phyloP scores from a whole-genome alignment of 2,888 invertebrate genomes.

The Crocallis elinguaria region DNA sequence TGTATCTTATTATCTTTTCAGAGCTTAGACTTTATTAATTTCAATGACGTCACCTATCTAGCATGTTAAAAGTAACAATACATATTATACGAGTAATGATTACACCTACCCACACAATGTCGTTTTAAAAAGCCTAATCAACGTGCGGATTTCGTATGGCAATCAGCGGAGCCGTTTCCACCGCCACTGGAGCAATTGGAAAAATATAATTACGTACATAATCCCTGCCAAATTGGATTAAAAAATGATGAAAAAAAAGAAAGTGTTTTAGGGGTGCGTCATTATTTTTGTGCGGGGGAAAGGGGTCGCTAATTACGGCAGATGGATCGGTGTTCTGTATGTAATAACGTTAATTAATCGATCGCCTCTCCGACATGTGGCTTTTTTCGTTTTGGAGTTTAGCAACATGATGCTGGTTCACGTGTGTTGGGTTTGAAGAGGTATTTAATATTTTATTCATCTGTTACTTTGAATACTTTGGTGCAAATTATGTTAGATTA shows the following conservation, averaged over 20 bases:
- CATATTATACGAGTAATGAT: no score
- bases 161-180: conserved; percentile 77
- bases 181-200: conserved; percentile 73
- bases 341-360: conserved; percentile 84
- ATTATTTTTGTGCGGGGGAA: conserved; percentile 80
- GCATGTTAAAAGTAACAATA: no score
- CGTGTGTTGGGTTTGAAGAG: background rate
- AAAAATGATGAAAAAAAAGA: conserved; percentile 79
- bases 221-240: conserved; percentile 85
- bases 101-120: conserved; percentile 50
- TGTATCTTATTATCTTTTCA: no score
- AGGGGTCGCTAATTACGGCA: conserved; percentile 83
- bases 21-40: no score
- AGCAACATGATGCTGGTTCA: background rate
- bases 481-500: no score
- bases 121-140: conserved; percentile 77
- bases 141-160: conserved; percentile 70
- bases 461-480: background rate
- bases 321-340: conserved; percentile 79
- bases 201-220: conserved; percentile 85
- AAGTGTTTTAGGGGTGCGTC: conserved; percentile 83
- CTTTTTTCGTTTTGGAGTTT: conserved; percentile 43
- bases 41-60: no score
- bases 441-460: background rate
- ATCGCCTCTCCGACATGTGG: conserved; percentile 63